Percentiles rank a stretch among this genome's conserved stretches.
These are phyloP conservation scores for Cuculus canorus DNA, from an alignment of 2,797 vertebrate genomes.

Conservation along the genomic window DNA sequence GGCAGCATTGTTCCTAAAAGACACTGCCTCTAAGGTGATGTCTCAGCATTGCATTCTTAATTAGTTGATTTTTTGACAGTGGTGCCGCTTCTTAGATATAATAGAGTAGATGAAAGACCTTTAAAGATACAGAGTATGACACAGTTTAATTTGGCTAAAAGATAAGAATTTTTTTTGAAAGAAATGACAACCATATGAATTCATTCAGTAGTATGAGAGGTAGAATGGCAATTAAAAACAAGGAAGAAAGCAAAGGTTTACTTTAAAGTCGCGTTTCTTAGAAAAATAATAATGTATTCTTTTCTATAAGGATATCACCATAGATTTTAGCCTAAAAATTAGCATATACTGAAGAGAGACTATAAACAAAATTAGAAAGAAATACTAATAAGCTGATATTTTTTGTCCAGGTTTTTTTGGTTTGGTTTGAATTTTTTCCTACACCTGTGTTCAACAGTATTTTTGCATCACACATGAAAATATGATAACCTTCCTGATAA, in stretches of 20 bases:
- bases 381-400: background rate
- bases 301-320: background rate
- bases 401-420: background rate
- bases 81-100: conserved; percentile 10
- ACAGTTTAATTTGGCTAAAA: conserved; percentile 56
- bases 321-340: conserved; percentile 13
- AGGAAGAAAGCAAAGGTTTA: conserved; percentile 3
- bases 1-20: conserved; percentile 53
- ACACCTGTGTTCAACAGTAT: background rate
- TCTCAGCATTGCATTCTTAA: conserved; percentile 60
- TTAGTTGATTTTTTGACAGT: conserved; percentile 61
- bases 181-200: background rate
- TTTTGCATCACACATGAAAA: conserved; percentile 24
- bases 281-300: background rate
- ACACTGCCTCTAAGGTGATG: conserved; percentile 55
- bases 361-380: background rate
- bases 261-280: conserved; percentile 23
- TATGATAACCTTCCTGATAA: conserved; percentile 30
- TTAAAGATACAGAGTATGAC: conserved; percentile 73
- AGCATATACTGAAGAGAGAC: background rate
- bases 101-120: conserved; percentile 77
- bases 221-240: conserved; percentile 28
- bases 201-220: background rate
- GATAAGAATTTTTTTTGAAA: background rate
- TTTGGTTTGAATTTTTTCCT: background rate